Base-by-base conservation (phyloP, 2,797 vertebrate genomes). In the Melanotaenia trifasciata region DNA sequence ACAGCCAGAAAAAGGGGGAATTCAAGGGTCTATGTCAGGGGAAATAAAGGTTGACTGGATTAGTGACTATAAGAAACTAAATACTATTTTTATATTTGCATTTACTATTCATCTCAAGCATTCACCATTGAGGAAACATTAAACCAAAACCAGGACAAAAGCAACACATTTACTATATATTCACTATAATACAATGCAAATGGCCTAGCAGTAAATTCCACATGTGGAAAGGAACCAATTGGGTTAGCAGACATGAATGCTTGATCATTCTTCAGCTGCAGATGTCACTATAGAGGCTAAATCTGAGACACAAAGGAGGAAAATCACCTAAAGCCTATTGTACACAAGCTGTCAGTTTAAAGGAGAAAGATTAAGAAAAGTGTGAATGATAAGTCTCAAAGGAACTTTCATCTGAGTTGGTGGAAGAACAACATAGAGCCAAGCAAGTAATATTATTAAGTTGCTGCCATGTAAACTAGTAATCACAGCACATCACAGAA, bases 191-290 rank as follows among this genome's bases (percentile, higher is more conserved):
- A 74, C 47, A 13, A 13, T 11, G 5, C 5, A 24, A 28, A 45
- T 3, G 7, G 33, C 9, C 9, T 14, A 1, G 3, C 12, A 28
- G 26, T 33, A 0, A 36, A 0, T 22, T 56, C 30, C 14, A 13
- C n/a, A 33, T 35, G 68, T 50, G 65, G 12, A 53, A 72, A 74
- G 69, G 33, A 33, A 63, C 32, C 16, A 5, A 36, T 20, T 64
- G 58, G 67, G 59, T 22, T 24, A 1, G 60, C 67, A 20, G n/a
- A n/a, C 7, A 13, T 76, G 68, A 71, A 60, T 14, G 33, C 76
- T 66, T 67, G 69, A 72, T 83, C 74, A 69, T 68, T 61, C 53
- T 70, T 61, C 35, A n/a, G 65, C 69, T 54, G 58, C 62, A 66
- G 36, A 61, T 79, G 70, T 65, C 78, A 67, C 35, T 12, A 43